Evolutionary conservation across 2,113 vertebrate genomes (phyloP), one percentile per base, ranked within the genome.

Genomic region (Serinus canaria): DNA sequence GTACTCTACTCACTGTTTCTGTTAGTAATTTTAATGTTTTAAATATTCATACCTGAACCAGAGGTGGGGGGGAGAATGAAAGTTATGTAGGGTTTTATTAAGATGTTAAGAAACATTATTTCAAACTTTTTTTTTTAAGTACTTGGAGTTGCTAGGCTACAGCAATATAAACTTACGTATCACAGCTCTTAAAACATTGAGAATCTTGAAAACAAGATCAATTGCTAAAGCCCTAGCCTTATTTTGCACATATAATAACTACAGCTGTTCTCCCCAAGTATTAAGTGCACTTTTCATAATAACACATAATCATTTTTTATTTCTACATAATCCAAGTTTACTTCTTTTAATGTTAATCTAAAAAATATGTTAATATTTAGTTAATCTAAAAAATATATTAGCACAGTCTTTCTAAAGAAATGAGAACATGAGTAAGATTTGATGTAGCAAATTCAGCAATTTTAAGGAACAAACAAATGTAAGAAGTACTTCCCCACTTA

Each of bases 131-230:
- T 73, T 78, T 60, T 4, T 3, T 72, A 91, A 84, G 4, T 22
- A 41, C 15, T 56, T 74, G 33, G 74, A 69, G 94, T 93, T 96
- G 92, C 94, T 93, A 94, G 76, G 83, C 56, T 90, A 93, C 94
- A 80, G 59, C 14, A 56, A 15, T 50, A 67, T 80, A 83, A 90
- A 90, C 49, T 82, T 92, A 49, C 15, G 17, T 66, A 76, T 60
- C 41, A 63, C 50, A 83, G 52, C n/a, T 88, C 69, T 81, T 94
- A 70, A 89, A 93, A 75, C 69, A 46, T 66, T 64, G 83, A 59
- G 75, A 50, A 35, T 72, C 50, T 67, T 88, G 52, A 77, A 87
- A 83, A 22, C 25, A 74, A 91, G 46, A 56, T 83, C 85, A 35
- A 59, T 90, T 94, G 67, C 80, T 93, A 55, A 87, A 85, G 8